Base-by-base conservation (phyloP, 2,888 invertebrate species). In the Pogonocherus hispidulus region DNA sequence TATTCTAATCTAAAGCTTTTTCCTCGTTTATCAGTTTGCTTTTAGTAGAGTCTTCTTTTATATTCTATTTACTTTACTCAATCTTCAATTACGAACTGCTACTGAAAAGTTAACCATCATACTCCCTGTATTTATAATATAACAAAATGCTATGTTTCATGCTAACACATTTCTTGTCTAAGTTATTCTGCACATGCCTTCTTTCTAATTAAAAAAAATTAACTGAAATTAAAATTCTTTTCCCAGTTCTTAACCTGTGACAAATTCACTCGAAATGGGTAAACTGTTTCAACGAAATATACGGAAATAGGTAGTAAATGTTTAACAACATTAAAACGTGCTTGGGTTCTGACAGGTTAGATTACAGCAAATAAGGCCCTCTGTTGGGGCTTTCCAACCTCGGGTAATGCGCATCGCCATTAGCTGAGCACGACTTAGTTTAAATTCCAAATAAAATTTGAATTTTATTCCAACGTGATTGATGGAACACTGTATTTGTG, bases 311-410 rank as follows among this genome's bases (percentile, higher is more conserved):
- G 47, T 47, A 37, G 9, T 37, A 37, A 55, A 37, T 41, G 37
- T 55, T 37, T 37, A 20, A 52, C 22, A 52, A 52, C 27, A 52
- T 16, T 44, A 44, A 57, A 46, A 57, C 57, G 57, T 57, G 44
- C 44, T 57, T 5, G 44, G 19, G 16, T 27, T 14, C 4, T 14
- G 1, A 35, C 14, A 44, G 14, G 41, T 16, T 19, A 44, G 57
- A 44, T 57, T 57, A 46, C 41, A 57, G 44, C 16, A 57, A 44
- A 57, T 23, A 44, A 44, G 16, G 32, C 44, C 46, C 23, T 41
- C 23, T 46, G 6, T 18, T 23, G 57, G n/a, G 57, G 44, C 44
- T 44, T n/a, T 20, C 44, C 57, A 23, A 37, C 57, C n/a, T 6
- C 20, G n/a, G 14, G 57, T 46, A 57, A 44, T 57, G 16, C 44